Base-by-base conservation (phyloP, 2,113 vertebrate species). In the Amphiprion percula region DNA sequence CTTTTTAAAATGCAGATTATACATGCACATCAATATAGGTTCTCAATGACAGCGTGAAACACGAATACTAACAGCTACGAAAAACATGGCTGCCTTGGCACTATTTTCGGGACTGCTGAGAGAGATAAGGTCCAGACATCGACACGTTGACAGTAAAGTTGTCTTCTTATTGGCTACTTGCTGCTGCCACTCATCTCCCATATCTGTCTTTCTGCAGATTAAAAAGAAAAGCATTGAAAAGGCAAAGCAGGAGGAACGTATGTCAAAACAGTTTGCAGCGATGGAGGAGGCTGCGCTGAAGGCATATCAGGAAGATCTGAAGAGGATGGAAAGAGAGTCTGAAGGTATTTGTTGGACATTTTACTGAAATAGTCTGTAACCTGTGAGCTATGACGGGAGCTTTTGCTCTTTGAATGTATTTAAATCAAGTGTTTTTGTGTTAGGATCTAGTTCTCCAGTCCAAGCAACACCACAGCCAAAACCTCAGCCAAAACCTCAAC, bases 271-370 rank as follows among this genome's bases (percentile, higher is more conserved):
- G 87, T 99, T 99, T 91, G 96, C 96, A 53, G 95, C 96, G 19
- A 99, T 99, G 97, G 98, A 99, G 84, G 96, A 97, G 79, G 98
- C 98, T 62, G 98, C 97, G 10, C 79, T 95, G 82, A 98, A 97
- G 88, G 97, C 97, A 0, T 99, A 98, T 81, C 89, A 99, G 87
- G 96, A 98, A 79, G 98, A 99, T 87, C 89, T 99, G 90, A 98
- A 98, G 93, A 96, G 97, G 71, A 95, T 99, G 88, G 95, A 96
- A 56, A 95, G 96, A 80, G 96, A 96, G 79, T 82, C 94, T 49
- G 79, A 92, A 86, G 93, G 96, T 91, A 76, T 39, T 2, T 26
- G 9, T 41, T 33, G 10, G 14, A n/a, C 10, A 44, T 37, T 55
- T 64, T 23, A 12, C 2, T 19, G 0, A 53, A 37, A 26, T 68